phyloP scores from a whole-genome alignment of 2,113 vertebrate genomes.

The Lophura nycthemera region DNA sequence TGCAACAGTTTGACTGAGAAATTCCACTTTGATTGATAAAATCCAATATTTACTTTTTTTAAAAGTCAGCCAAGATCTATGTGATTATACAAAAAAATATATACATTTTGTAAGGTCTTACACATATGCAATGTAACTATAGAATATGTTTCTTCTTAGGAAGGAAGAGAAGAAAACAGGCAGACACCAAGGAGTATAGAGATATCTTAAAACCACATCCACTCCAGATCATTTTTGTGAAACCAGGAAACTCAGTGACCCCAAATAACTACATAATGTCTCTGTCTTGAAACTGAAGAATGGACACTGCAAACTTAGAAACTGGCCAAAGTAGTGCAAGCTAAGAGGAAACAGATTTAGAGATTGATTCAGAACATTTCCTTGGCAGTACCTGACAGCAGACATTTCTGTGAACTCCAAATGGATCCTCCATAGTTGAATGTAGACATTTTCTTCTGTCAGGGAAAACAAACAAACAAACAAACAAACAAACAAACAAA shows the following conservation, averaged over 20 bases:
- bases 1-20: background rate
- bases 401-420: background rate
- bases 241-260: background rate
- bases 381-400: background rate
- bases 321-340: background rate
- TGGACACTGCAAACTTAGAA: background rate
- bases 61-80: background rate
- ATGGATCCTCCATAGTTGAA: background rate
- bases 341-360: background rate
- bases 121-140: background rate
- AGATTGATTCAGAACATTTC: background rate
- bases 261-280: background rate
- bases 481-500: too few species aligned
- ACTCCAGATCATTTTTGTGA: background rate
- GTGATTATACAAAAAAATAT: background rate
- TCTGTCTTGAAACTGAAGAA: background rate
- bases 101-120: background rate
- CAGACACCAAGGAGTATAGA: background rate
- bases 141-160: background rate
- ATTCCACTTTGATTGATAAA: background rate
- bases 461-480: too few species aligned
- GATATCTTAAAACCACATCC: background rate
- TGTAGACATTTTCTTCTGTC: too few species aligned
- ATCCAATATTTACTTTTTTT: background rate
- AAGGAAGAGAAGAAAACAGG: background rate